Evolutionary conservation across 2,888 invertebrate genomes (phyloP), one percentile per base, ranked within the genome.

Genomic region (Scaptodrosophila latifasciaeformis): DNA sequence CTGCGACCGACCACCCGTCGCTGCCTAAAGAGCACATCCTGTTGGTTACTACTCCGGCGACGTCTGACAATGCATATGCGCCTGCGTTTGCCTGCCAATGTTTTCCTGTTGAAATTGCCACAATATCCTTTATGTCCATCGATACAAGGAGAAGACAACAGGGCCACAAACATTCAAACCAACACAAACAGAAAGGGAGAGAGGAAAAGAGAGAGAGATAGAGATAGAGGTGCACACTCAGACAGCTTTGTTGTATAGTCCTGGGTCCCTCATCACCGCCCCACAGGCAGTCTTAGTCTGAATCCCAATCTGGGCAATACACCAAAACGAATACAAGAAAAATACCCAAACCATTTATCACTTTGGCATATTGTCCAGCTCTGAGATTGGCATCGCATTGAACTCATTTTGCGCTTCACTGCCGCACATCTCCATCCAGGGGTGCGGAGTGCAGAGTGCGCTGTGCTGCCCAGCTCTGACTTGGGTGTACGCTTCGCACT

Each of bases 321-420:
- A 56, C 31, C 44, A 59, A 57, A 55, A n/a, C 64, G 68, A 51
- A 64, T 61, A 65, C 66, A 62, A 68, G 66, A 70, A 74, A 75
- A 74, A 64, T 78, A 75, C 71, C 72, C 81, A 69, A 72, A 80
- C 82, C 83, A 83, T 83, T 83, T 83, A 83, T 83, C 83, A 83
- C 79, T 82, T 76, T 81, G 82, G 82, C 76, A 83, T 83, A 83
- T 83, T 83, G 83, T 82, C 75, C 75, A 57, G 81, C 68, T 71
- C 70, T 63, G 56, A 77, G 82, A 83, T 83, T 82, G 82, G 70
- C 71, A 75, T 82, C 72, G 68, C 71, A 68, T 65, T 75, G 80
- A 82, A 80, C 70, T 75, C 74, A 82, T 82, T 82, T 82, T 70
- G 81, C 81, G 82, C 75, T 79, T 75, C 82, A 67, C 55, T 81